Base-by-base conservation (phyloP, 2,113 vertebrate genomes). In the Tyrannus savana region DNA sequence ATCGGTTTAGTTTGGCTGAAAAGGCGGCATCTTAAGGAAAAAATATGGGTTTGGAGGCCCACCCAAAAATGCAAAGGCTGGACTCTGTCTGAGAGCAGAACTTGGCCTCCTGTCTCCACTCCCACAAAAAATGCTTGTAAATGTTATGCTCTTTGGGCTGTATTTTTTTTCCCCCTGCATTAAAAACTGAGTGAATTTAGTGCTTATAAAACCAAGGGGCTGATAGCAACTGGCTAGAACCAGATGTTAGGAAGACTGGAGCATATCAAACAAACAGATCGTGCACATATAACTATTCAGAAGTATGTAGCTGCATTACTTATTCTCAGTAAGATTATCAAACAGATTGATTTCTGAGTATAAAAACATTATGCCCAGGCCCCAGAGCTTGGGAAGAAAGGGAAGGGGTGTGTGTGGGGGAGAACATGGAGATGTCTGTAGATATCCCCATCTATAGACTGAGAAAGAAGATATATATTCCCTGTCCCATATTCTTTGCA, bases 201-300 rank as follows among this genome's bases (percentile, higher is more conserved):
- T 96, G 87, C 95, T 95, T 92, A 88, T 98, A 95, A 97, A 98
- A 97, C 93, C 78, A 87, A 87, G 64, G 68, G 84, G 67, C 62
- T 96, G 96, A 97, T 93, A 97, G 91, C 93, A 95, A 96, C 66
- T 89, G 94, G 96, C 93, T 91, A 59, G 95, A 97, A 95, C 95
- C 97, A 98, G 97, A 98, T 97, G 96, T 97, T 97, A 84, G 87
- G 67, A 92, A 87, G 78, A 92, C 93, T 95, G 93, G 89, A 92
- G 95, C 91, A 95, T 75, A 77, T 94, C 93, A 64, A 94, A 85
- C 94, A 93, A 96, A 91, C 87, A 95, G 96, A 95, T 89, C 67
- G 8, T 94, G 94, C 87, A 75, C 96, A 95, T 82, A 84, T 87
- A 97, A 96, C 90, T 92, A 95, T 92, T 95, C 94, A 95, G 91